Evolutionary conservation across 2,888 invertebrate species (phyloP).

Genomic region (Halictus quadricinctus): DNA sequence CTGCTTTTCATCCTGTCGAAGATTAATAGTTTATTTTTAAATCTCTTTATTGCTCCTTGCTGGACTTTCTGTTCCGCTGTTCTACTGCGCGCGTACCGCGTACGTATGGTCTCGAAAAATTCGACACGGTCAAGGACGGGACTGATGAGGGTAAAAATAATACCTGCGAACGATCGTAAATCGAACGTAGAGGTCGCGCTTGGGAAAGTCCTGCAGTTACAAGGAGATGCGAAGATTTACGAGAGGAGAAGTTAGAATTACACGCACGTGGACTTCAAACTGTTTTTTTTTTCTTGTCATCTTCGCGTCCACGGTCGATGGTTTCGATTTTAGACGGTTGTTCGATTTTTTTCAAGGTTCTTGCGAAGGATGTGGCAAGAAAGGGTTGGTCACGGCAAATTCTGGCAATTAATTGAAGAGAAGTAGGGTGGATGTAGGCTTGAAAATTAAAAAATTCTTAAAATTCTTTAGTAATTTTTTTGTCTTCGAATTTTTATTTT

Average conservation of each 20-base stretch:
- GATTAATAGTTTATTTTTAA: slow-evolving; percentile 11
- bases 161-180: not conserved
- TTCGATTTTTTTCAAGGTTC: too few species aligned
- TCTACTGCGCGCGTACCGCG: not conserved
- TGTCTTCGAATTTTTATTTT: too few species aligned
- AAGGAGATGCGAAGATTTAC: not conserved
- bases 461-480: too few species aligned
- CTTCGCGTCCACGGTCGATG: too few species aligned
- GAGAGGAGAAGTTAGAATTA: not conserved
- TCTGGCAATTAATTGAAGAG: too few species aligned
- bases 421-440: too few species aligned
- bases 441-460: too few species aligned
- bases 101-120: not conserved
- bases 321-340: too few species aligned
- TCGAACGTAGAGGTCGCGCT: not conserved
- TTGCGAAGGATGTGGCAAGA: too few species aligned
- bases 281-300: not conserved
- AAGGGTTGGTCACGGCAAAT: too few species aligned
- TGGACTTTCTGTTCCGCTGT: not conserved
- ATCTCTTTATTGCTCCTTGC: not conserved
- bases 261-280: not conserved
- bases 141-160: not conserved
- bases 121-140: not conserved
- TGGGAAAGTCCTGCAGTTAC: not conserved
- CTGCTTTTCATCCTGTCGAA: not conserved